Conservation (phyloP, 2,888 invertebrate genomes). For the Galerucella pusilla region DNA sequence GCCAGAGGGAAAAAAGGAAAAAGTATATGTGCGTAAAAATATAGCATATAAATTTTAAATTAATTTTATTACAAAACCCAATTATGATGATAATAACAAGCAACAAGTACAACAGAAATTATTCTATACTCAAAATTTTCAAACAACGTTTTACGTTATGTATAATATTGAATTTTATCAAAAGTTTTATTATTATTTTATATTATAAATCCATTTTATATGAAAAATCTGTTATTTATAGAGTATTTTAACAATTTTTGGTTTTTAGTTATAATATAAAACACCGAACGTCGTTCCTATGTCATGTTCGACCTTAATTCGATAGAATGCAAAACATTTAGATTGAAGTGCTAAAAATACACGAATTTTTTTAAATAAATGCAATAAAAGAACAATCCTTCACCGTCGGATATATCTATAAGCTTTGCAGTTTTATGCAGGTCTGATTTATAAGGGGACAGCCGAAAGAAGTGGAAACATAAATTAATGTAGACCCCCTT, state of each 20-base stretch:
- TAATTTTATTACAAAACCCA: constrained; percentile 44
- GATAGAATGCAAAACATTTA: constrained; percentile 26
- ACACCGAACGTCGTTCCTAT: background rate
- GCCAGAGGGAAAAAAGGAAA: background rate
- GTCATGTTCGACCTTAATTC: background rate
- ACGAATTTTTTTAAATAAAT: background rate
- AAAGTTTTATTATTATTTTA: constrained; percentile 31
- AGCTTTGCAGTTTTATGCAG: background rate
- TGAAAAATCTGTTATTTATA: constrained; percentile 21
- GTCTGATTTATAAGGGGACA: too few relatives aligned
- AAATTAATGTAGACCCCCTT: too few relatives aligned
- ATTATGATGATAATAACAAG: constrained; percentile 45
- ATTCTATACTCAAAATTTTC: constrained; percentile 22
- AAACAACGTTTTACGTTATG: constrained; percentile 37
- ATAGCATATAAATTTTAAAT: constrained; percentile 15
- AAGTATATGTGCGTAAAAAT: too few relatives aligned
- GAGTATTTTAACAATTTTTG: constrained; percentile 22
- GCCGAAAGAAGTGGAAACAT: too few relatives aligned
- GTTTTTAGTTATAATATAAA: constrained; percentile 17
- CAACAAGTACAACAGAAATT: constrained; percentile 43
- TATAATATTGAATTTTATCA: constrained; percentile 37
- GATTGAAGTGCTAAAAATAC: constrained; percentile 18
- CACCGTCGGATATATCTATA: background rate
- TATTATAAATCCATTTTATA: constrained; percentile 23
- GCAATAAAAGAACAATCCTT: background rate